Base-by-base conservation (phyloP, 2,797 vertebrate genomes). In the Scyliorhinus canicula region DNA sequence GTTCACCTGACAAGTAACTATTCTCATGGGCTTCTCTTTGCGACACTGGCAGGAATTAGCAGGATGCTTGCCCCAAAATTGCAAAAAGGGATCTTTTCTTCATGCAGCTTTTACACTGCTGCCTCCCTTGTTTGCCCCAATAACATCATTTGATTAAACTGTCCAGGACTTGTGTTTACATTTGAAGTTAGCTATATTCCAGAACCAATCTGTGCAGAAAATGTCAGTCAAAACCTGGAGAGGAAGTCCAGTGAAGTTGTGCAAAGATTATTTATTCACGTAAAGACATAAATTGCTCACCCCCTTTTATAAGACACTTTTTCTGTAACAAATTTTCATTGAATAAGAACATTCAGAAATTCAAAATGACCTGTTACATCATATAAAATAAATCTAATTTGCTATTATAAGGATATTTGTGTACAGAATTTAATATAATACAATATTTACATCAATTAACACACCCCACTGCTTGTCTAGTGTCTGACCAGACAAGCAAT, bases 321-420 rank as follows among this genome's bases (percentile, higher is more conserved):
- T 95, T 95, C 96, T 95, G 95, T 96, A 96, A 97, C 96, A 97
- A 97, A 97, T 96, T 96, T 95, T 95, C 96, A 96, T 96, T 96
- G 96, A 97, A 97, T 95, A 97, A 67, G 96, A 96, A 96, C 96
- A 96, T 96, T 97, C 97, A 97, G 96, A 96, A 96, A 96, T 95
- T 77, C 95, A 96, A 96, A 96, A 96, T 95, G 97, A 97, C 96
- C 96, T 96, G 95, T 74, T 50, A 96, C 97, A 96, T 95, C 95
- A 96, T 96, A 96, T 95, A 97, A 97, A 97, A 97, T 97, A 96
- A 95, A 96, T 96, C 91, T 95, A 97, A 96, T 95, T 96, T 96
- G 96, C 96, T 96, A 96, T 95, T 95, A 93, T 90, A 96, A 95
- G 95, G 95, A 95, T 96, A 21, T 95, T 95, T 93, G 55, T 74